Base-by-base conservation (phyloP, 2,888 invertebrate species). In the Andrena haemorrhoa region DNA sequence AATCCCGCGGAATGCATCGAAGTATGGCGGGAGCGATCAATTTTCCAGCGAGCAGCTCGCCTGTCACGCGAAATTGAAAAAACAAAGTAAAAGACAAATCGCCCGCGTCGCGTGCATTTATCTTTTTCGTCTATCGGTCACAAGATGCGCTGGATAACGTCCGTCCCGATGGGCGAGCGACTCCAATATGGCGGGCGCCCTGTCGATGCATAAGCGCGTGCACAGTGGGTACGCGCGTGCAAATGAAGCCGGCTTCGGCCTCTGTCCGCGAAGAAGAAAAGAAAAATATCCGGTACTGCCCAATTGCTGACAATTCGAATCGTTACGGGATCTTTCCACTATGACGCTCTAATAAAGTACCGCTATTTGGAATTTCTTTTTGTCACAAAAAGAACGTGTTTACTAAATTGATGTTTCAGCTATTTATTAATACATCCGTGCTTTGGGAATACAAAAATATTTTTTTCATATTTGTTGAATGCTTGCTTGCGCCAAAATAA, bases 221-320 rank as follows among this genome's bases (percentile, higher is more conserved):
- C 51, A 47, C 35, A 20, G 61, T n/a, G 26, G 49, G 2, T 16
- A 35, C 35, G 23, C 65, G 65, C 66, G 75, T 63, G 41, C 70
- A 53, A 76, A 68, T 26, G 31, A 76, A 69, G 76, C 75, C 41
- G 60, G 16, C 58, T 35, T 26, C 65, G 35, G 26, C 20, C 41
- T 20, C 49, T 10, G n/a, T 33, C 35, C 47, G 51, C 26, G 8
- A 56, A 35, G 0, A 66, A 23, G 75, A 53, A 33, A 64, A 53
- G 58, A 71, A 64, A 61, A 61, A 33, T 35, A 72, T n/a, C 51
- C 47, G 51, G 60, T 41, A 41, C 60, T 7, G 23, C 58, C 58
- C 61, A 64, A 69, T 70, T 60, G 70, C 23, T 29, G 77, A 26
- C 69, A 83, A 79, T 84, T 70, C 73, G 84, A 86, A 70, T 76